Percentiles rank a stretch among this genome's conserved stretches.
These are phyloP conservation scores for Erpetoichthys calabaricus DNA, from an alignment of 2,797 vertebrate species.

Conservation along the genomic window DNA sequence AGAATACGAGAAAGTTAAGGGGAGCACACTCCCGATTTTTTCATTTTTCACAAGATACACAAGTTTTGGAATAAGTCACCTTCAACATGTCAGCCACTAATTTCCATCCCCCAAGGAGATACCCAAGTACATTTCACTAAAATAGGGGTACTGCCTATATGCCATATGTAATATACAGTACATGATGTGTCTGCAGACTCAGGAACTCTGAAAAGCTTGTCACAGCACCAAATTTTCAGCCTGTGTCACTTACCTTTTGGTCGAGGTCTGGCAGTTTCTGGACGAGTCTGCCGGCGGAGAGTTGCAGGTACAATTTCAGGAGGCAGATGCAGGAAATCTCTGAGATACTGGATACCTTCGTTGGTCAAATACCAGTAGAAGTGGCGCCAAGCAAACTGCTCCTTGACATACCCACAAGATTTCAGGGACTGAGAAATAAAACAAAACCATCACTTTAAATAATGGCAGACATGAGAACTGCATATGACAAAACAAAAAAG, in stretches of 20 bases:
- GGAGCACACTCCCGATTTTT: no score
- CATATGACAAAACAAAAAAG: neutral
- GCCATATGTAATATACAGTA: no score
- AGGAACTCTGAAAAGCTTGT: no score
- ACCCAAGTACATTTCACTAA: no score
- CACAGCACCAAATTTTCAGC: no score
- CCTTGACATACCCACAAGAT: slow-evolving; percentile 93
- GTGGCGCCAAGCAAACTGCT: slow-evolving; percentile 98
- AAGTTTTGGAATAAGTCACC: no score
- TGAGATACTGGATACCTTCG: slow-evolving; percentile 94
- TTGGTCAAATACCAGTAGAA: slow-evolving; percentile 98
- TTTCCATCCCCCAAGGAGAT: no score
- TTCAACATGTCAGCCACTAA: no score
- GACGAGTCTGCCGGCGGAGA: slow-evolving; percentile 81
- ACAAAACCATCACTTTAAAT: neutral
- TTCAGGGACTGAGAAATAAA: slow-evolving; percentile 69
- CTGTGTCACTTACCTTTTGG: slow-evolving; percentile 69
- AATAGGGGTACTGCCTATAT: no score
- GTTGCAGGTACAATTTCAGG: slow-evolving; percentile 95
- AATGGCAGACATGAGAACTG: neutral
- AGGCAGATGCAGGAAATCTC: slow-evolving; percentile 91
- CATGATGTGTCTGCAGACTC: no score
- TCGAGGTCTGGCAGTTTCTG: slow-evolving; percentile 85
- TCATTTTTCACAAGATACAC: no score
- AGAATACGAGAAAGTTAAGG: no score